Percentiles rank a stretch among this genome's conserved stretches.
Conservation (phyloP, 2,113 vertebrate species). For the Acrocephalus kingi region DNA sequence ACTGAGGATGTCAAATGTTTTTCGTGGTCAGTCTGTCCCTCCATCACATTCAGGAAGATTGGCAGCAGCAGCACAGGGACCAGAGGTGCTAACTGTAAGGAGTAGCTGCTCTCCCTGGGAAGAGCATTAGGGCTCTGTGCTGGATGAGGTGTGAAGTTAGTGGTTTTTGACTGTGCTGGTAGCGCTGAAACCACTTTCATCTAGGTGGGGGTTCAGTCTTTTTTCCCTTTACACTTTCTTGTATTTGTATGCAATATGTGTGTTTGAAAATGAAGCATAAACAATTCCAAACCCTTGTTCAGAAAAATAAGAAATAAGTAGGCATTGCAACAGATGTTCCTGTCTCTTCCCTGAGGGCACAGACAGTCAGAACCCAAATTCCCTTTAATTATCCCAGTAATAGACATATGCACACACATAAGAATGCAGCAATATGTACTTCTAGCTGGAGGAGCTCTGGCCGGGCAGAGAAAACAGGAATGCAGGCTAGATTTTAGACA, state of each 20-base stretch:
- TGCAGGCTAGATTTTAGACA: background rate
- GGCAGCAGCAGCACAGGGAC: background rate
- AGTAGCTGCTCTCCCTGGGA: background rate
- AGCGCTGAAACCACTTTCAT: constrained; percentile 58
- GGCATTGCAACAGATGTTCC: constrained; percentile 57
- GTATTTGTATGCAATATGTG: constrained; percentile 29
- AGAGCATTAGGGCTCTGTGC: background rate
- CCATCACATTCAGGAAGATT: fast-evolving
- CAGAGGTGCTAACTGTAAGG: background rate
- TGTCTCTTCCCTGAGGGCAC: constrained; percentile 43
- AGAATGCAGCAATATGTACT: background rate
- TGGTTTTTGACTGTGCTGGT: background rate
- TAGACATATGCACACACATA: background rate
- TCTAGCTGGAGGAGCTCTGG: background rate
- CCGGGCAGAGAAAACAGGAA: background rate
- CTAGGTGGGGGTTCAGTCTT: constrained; percentile 53
- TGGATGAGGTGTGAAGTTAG: background rate
- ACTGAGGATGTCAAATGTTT: background rate
- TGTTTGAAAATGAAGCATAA: constrained; percentile 53
- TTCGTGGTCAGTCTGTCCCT: fast-evolving
- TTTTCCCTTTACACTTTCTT: constrained; percentile 4
- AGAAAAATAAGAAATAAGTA: constrained; percentile 41
- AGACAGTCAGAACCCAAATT: constrained; percentile 45
- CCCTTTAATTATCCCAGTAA: constrained; percentile 39
- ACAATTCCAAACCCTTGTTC: constrained; percentile 27